These are phyloP conservation scores for Ptilonorhynchus violaceus DNA, from an alignment of 2,113 vertebrate species.

Conservation along the genomic window DNA sequence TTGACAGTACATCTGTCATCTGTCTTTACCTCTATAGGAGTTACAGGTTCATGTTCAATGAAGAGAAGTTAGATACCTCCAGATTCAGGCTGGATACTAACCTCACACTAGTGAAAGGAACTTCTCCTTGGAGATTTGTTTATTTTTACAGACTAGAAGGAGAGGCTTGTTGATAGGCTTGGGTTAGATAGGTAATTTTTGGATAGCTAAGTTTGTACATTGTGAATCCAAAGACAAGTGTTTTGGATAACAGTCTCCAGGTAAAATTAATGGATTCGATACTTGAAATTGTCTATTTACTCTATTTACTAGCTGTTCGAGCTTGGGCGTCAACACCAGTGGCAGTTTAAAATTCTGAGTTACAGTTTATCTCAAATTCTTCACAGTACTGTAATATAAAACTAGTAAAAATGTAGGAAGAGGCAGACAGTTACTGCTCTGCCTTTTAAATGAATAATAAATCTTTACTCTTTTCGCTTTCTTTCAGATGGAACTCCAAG, in stretches of 20 bases:
- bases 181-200: background rate
- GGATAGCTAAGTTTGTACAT: background rate
- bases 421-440: background rate
- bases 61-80: background rate
- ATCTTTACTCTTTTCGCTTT: background rate
- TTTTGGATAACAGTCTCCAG: background rate
- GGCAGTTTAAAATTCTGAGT: background rate
- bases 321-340: background rate
- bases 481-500: slow-evolving; percentile 97
- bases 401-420: background rate
- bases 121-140: background rate
- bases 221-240: background rate
- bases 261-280: background rate
- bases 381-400: background rate
- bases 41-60: background rate
- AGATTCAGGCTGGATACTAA: background rate
- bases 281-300: background rate
- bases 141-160: background rate
- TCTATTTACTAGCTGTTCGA: background rate
- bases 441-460: slow-evolving; percentile 7
- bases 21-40: background rate
- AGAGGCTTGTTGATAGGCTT: background rate
- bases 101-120: background rate
- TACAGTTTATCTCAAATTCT: background rate
- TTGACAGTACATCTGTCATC: background rate